phyloP scores from a whole-genome alignment of 2,113 vertebrate genomes.

The Columbina picui region DNA sequence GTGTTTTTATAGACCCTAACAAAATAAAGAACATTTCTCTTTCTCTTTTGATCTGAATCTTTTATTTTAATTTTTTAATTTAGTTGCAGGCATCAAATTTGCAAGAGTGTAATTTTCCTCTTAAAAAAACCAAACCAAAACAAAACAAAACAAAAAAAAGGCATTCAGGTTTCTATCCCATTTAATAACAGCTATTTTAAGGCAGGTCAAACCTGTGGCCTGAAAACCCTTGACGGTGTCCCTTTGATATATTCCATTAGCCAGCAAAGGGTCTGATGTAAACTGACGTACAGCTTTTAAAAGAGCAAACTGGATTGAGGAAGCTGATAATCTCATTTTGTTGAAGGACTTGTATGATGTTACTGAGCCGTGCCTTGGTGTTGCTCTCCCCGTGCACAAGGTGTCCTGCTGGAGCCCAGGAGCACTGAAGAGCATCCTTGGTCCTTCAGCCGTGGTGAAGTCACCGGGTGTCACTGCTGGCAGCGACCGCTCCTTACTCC shows the following conservation, averaged over 20 bases:
- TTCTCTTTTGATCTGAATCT: background rate
- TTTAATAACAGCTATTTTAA: background rate
- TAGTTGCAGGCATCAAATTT: background rate
- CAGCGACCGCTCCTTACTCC: background rate
- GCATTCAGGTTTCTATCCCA: background rate
- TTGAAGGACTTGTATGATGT: background rate
- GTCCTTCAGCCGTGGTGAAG: background rate
- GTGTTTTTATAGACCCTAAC: background rate
- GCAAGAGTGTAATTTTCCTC: background rate
- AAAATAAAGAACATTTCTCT: background rate
- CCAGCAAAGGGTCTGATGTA: slow-evolving; percentile 17
- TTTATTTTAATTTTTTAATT: background rate
- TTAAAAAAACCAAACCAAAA: background rate
- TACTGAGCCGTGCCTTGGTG: background rate
- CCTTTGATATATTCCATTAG: slow-evolving; percentile 21
- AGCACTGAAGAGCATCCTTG: rapidly evolving
- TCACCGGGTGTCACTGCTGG: background rate
- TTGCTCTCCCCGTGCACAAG: background rate
- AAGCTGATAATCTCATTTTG: slow-evolving; percentile 37
- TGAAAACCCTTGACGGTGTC: background rate
- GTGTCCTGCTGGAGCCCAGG: background rate
- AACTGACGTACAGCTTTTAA: background rate
- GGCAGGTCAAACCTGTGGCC: background rate
- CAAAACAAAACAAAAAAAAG: background rate
- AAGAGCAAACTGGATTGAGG: background rate